Evolutionary conservation across 2,888 invertebrate genomes (phyloP).

Genomic region (Apamea sordens): DNA sequence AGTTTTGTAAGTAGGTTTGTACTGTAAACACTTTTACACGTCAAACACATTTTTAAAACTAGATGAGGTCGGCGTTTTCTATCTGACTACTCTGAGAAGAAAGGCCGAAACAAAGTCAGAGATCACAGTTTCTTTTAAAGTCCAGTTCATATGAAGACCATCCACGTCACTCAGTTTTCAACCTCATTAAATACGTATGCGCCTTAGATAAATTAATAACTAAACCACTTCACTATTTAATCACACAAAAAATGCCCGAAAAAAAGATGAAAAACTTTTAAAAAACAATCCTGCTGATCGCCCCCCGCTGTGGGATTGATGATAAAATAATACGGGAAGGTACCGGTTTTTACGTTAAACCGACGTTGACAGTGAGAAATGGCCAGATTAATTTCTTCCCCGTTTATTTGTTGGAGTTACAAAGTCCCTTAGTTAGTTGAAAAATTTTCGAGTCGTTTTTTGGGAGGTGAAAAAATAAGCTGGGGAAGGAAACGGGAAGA

Average conservation of each 20-base stretch:
- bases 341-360: conserved; percentile 68
- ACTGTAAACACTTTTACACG: too few relatives aligned
- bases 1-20: too few relatives aligned
- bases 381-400: conserved; percentile 70
- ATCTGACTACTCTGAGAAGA: too few relatives aligned
- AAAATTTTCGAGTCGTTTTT: conserved; percentile 59
- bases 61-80: too few relatives aligned
- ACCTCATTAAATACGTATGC: not conserved
- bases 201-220: not conserved
- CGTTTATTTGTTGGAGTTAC: conserved; percentile 64
- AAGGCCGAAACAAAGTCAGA: too few relatives aligned
- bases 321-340: conserved; percentile 65
- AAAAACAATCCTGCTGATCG: conserved; percentile 50
- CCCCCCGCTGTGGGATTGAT: conserved; percentile 59
- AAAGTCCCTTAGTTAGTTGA: conserved; percentile 63
- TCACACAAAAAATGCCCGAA: conserved; percentile 5
- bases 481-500: not conserved
- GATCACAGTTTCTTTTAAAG: too few relatives aligned
- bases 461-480: conserved; percentile 34
- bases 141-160: too few relatives aligned
- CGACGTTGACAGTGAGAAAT: conserved; percentile 71
- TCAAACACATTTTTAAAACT: too few relatives aligned
- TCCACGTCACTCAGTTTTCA: not conserved
- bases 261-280: conserved; percentile 36
- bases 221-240: conserved; percentile 11